phyloP scores from a whole-genome alignment of 92 coral and sea anemone species.

The Actinernus sp. region DNA sequence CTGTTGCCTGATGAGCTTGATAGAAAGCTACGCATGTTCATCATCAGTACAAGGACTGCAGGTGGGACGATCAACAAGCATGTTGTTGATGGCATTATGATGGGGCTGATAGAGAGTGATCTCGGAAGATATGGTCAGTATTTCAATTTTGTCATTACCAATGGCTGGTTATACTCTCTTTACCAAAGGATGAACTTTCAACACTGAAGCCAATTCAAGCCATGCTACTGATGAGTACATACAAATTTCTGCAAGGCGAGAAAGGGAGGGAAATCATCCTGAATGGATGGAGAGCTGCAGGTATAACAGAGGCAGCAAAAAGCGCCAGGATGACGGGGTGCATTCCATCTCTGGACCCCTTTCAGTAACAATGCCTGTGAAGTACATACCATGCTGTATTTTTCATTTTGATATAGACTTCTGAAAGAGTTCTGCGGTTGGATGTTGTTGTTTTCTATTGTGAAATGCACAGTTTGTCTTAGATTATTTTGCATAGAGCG shows the following conservation, averaged over 20 bases:
- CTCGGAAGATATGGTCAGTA: conserved; percentile 34
- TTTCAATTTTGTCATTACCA: too few relatives aligned
- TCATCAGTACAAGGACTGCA: conserved; percentile 28
- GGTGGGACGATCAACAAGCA: conserved; percentile 47
- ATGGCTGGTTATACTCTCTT: conserved; percentile 55
- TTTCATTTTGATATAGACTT: too few relatives aligned
- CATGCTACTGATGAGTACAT: conserved; percentile 26
- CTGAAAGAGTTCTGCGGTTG: too few relatives aligned
- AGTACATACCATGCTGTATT: too few relatives aligned
- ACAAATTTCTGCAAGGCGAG: conserved; percentile 32
- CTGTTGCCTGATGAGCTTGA: conserved; percentile 46
- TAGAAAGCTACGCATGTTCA: conserved; percentile 43
- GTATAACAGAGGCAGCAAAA: conserved; percentile 50
- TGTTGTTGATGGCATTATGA: conserved; percentile 45
- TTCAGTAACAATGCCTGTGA: too few relatives aligned
- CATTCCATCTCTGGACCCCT: conserved; percentile 35
- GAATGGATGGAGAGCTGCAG: conserved; percentile 47
- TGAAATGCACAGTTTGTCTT: too few relatives aligned
- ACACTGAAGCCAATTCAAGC: conserved; percentile 43
- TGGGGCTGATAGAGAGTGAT: conserved; percentile 57
- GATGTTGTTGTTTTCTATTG: too few relatives aligned
- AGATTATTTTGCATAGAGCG: too few relatives aligned
- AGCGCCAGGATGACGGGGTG: conserved; percentile 36
- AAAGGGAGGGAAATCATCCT: conserved; percentile 38
- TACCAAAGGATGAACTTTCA: conserved; percentile 56